Percentiles rank a stretch among this genome's conserved stretches.
These are phyloP conservation scores for Rhogogaster chlorosoma DNA, from an alignment of 2,888 invertebrate genomes.

Conservation along the genomic window DNA sequence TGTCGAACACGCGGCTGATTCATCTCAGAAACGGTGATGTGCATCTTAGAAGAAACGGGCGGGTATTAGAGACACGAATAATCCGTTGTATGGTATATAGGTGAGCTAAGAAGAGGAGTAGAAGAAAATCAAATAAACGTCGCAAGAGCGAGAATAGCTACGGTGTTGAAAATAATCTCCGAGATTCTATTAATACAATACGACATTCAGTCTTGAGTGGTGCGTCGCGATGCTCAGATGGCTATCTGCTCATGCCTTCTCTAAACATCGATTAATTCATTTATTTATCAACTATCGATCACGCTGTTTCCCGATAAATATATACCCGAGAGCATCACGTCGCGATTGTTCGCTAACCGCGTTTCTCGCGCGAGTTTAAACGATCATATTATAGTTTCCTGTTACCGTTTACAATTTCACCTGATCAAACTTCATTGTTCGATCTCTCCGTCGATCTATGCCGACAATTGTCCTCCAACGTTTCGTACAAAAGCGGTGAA, in stretches of 20 bases:
- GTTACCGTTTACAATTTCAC: not conserved
- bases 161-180: constrained; percentile 73
- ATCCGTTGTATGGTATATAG: not conserved
- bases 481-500: not conserved
- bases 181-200: constrained; percentile 77
- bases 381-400: not conserved
- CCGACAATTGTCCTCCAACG: not conserved
- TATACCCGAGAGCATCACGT: not conserved
- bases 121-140: constrained; percentile 55
- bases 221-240: constrained; percentile 74
- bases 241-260: constrained; percentile 64
- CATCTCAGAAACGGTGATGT: not conserved
- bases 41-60: not conserved
- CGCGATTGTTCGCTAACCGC: constrained; percentile 14
- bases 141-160: constrained; percentile 70
- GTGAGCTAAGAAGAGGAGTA: not conserved
- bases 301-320: not conserved
- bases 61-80: not conserved
- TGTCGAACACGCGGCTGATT: not conserved
- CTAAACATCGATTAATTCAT: constrained; percentile 54
- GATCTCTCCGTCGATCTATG: not conserved
- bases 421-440: not conserved
- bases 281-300: constrained; percentile 23
- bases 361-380: not conserved
- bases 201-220: constrained; percentile 75